Evolutionary conservation across 2,888 invertebrate species (phyloP).

Genomic region (Pterostichus madidus): DNA sequence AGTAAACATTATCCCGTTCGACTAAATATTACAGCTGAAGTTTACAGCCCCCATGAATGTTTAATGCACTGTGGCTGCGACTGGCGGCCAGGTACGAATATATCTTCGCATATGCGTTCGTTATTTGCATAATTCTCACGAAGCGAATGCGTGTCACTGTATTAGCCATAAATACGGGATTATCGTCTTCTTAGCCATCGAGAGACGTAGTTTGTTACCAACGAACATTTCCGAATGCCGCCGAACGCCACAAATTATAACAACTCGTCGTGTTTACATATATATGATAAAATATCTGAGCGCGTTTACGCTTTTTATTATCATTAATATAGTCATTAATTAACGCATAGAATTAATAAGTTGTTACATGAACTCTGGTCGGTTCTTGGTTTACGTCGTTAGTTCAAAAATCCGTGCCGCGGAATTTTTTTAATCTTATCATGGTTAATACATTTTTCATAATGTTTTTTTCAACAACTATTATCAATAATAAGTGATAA

Average conservation of each 20-base stretch:
- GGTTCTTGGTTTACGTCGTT: neutral
- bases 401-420: constrained; percentile 1
- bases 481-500: constrained; percentile 35
- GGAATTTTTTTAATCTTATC: constrained; percentile 29
- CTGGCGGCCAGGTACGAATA: neutral
- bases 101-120: neutral
- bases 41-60: neutral
- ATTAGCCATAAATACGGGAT: constrained; percentile 47
- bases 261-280: constrained; percentile 47
- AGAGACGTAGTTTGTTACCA: neutral
- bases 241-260: neutral
- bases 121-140: constrained; percentile 37
- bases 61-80: neutral
- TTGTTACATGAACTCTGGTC: constrained; percentile 26
- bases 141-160: constrained; percentile 42
- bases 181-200: constrained; percentile 17
- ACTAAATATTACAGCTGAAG: neutral
- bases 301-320: constrained; percentile 56
- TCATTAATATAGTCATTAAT: constrained; percentile 55
- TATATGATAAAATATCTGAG: constrained; percentile 40
- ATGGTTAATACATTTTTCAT: constrained; percentile 1
- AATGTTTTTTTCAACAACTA: constrained; percentile 39
- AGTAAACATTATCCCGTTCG: too few relatives aligned
- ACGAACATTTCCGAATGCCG: too few relatives aligned
- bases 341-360: constrained; percentile 48